These are phyloP conservation scores for Pica pica DNA, from an alignment of 2,113 vertebrate species.

Conservation along the genomic window DNA sequence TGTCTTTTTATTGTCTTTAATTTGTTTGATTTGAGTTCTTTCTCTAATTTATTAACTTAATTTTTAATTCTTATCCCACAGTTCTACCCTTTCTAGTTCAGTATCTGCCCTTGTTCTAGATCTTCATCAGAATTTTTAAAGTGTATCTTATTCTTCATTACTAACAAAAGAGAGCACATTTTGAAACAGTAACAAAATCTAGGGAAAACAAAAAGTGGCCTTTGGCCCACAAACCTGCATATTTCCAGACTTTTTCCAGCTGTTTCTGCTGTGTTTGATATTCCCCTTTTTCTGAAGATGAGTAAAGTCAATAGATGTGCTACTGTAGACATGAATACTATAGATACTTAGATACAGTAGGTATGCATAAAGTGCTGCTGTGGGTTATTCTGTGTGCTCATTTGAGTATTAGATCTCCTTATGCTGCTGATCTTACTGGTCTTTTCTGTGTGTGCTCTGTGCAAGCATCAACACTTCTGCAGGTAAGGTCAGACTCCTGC, in stretches of 20 bases:
- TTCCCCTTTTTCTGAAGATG: background rate
- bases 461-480: background rate
- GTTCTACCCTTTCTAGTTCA: background rate
- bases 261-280: background rate
- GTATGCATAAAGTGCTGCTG: background rate
- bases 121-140: background rate
- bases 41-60: background rate
- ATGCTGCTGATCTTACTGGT: background rate
- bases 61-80: background rate
- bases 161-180: background rate
- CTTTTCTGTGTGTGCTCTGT: background rate
- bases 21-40: background rate
- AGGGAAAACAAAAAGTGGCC: background rate
- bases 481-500: background rate
- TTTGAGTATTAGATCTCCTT: background rate
- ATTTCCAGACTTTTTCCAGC: background rate
- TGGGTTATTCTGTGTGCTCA: background rate
- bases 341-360: background rate
- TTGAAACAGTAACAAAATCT: background rate
- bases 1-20: background rate
- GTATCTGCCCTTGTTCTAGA: background rate
- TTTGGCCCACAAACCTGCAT: background rate
- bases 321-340: background rate
- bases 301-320: background rate
- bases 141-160: background rate